Conservation (phyloP, 1,140 invertebrate genomes). For the Whitmania pigra region DNA sequence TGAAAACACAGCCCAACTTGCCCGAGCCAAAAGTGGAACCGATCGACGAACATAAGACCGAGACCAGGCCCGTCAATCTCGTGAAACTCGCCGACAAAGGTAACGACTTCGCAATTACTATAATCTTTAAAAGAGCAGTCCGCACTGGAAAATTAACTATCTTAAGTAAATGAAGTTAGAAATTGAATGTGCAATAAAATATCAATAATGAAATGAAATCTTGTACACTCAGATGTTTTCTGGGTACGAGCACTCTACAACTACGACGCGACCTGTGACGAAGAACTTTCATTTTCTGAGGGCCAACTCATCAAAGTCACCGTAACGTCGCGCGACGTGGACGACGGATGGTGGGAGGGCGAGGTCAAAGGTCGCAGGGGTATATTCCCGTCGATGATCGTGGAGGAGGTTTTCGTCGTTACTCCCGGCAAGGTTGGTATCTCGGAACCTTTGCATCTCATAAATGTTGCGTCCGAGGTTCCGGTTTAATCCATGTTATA, state of each 20-base stretch:
- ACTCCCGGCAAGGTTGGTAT: too few species aligned
- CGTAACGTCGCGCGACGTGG: constrained; percentile 58
- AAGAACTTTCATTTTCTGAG: constrained; percentile 27
- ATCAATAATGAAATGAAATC: too few species aligned
- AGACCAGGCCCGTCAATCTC: too few species aligned
- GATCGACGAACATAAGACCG: too few species aligned
- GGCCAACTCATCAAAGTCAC: constrained; percentile 60
- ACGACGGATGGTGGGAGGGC: constrained; percentile 93
- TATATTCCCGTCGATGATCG: constrained; percentile 72
- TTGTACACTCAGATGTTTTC: constrained; percentile 55
- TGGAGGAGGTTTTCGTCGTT: constrained; percentile 54
- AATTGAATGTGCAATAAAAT: not conserved
- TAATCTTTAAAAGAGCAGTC: too few species aligned
- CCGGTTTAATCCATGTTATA: too few species aligned
- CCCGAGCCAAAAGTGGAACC: too few species aligned
- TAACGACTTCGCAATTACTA: not conserved
- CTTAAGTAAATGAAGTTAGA: not conserved
- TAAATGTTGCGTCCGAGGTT: too few species aligned
- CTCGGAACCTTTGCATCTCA: too few species aligned
- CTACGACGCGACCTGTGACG: constrained; percentile 26
- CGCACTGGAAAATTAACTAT: not conserved
- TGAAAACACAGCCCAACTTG: not conserved
- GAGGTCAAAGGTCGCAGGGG: constrained; percentile 55
- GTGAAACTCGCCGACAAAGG: too few species aligned
- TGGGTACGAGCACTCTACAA: constrained; percentile 32